Conservation (phyloP, 2,797 vertebrate genomes). For the Potorous gilbertii region DNA sequence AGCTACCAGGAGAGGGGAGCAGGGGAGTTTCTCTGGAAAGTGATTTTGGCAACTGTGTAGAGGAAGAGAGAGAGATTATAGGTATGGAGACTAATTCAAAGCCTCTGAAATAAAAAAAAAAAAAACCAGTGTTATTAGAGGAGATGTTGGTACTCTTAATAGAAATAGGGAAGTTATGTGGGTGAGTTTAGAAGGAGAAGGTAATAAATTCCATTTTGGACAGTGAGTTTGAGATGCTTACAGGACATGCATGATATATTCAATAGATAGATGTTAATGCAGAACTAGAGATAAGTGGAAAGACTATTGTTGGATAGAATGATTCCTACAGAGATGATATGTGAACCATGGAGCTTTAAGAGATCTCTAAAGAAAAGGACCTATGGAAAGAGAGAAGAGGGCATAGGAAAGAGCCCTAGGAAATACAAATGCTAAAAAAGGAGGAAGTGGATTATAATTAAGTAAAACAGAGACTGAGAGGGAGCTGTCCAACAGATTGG, state of each 20-base stretch:
- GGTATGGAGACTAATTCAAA: neutral
- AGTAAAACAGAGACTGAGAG: neutral
- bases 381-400: neutral
- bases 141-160: neutral
- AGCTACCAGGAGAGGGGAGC: neutral
- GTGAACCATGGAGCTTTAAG: neutral
- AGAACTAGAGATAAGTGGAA: neutral
- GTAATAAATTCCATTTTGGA: neutral
- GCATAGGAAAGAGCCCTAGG: neutral
- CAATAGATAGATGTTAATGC: neutral
- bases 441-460: neutral
- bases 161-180: neutral
- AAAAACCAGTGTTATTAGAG: neutral
- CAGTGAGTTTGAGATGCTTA: neutral
- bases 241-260: neutral
- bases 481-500: neutral
- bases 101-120: neutral
- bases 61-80: neutral
- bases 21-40: neutral
- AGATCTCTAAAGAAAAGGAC: neutral
- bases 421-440: neutral
- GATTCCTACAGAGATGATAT: neutral
- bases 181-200: neutral
- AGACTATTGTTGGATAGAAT: neutral
- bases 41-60: neutral